These are phyloP conservation scores for Coranthus polyacanthus DNA, from an alignment of 2,797 vertebrate genomes.

Conservation along the genomic window DNA sequence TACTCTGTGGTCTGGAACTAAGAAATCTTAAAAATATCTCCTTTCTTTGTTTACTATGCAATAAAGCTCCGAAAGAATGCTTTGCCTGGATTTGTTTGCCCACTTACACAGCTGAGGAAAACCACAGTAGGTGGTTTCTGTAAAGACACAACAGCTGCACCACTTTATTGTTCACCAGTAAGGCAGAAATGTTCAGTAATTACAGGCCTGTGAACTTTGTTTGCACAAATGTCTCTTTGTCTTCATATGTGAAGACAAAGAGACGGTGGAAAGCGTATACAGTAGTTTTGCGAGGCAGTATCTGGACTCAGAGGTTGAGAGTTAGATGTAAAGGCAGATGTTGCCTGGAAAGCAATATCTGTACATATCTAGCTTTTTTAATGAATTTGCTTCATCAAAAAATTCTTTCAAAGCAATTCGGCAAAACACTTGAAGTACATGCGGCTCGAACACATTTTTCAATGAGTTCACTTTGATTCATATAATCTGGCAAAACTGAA, in stretches of 20 bases:
- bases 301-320: not conserved
- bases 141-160: constrained; percentile 43
- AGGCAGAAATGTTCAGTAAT: constrained; percentile 33
- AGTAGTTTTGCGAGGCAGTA: constrained; percentile 1
- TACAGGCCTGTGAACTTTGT: constrained; percentile 15
- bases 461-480: constrained; percentile 40
- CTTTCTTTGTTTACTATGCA: constrained; percentile 49
- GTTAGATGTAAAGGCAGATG: not conserved
- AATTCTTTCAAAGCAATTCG: constrained; percentile 18
- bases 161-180: constrained; percentile 39
- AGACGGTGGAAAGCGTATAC: not conserved
- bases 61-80: constrained; percentile 17
- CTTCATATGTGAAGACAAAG: constrained; percentile 11
- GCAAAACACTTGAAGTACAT: not conserved
- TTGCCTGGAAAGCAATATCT: constrained; percentile 6
- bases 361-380: not conserved
- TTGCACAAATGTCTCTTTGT: constrained; percentile 8
- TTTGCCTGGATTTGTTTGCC: constrained; percentile 14
- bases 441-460: constrained; percentile 19
- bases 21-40: constrained; percentile 29
- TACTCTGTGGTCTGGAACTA: constrained; percentile 33
- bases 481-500: not conserved
- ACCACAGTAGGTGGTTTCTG: constrained; percentile 19
- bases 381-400: constrained; percentile 1
- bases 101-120: constrained; percentile 23